Base-by-base conservation (phyloP, 2,113 vertebrate species). In the Pseudorectes ferrugineus region DNA sequence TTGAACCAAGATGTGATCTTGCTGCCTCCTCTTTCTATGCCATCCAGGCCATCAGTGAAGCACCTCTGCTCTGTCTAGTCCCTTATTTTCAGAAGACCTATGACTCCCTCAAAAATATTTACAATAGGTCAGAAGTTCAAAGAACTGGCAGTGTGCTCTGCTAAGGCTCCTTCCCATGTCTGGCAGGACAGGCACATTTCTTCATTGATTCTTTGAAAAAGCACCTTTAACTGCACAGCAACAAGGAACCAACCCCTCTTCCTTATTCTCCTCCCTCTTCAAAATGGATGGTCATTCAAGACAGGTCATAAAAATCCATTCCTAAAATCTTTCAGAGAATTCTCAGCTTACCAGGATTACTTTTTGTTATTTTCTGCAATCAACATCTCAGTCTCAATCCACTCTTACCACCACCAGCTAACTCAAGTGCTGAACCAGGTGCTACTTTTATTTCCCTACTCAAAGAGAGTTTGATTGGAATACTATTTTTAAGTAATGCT, bases 261-360 rank as follows among this genome's bases (percentile, higher is more conserved):
- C 28, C 22, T 68, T 25, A 22, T 18, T 24, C 2, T 7, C 35
- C 7, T 28, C 25, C 8, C 9, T 14, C 12, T 42, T 67, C 40
- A 66, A 58, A 73, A 45, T 17, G 23, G 10, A 79, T 48, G 8
- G 61, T 31, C 38, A 55, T 36, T 66, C 18, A 70, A 62, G n/a
- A 20, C 23, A 28, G 17, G 10, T 88, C 49, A 88, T 18, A 49
- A 72, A 89, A 80, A 80, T 19, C 29, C 31, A 31, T 48, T 73
- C 63, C 73, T 79, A 54, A 88, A 96, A 57, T 23, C 12, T 76
- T 79, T n/a, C 16, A 46, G 22, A 84, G 40, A 85, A 70, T 59
- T 79, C 62, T 84, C 57, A 52, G 3, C 4, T 61, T 43, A 58
- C 36, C 51, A 78, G 73, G 55, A 71, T 71, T 63, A 72, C 40